Percentiles rank a stretch among this genome's conserved stretches.
Conservation (phyloP, 2,888 invertebrate genomes). For the Oxyteleia sp. region DNA sequence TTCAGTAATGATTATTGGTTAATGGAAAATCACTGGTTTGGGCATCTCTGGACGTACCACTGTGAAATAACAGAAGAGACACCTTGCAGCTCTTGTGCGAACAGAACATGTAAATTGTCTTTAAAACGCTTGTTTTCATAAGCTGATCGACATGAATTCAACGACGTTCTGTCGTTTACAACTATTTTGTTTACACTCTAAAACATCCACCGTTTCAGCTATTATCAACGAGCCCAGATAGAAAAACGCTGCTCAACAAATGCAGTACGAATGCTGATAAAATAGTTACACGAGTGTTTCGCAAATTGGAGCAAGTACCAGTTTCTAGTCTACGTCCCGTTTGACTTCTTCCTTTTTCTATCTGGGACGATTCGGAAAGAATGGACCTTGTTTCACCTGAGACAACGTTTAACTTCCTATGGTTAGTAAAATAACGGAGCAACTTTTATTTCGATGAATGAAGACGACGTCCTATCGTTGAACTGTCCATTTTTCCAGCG, state of each 20-base stretch:
- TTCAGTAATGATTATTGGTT: too few relatives aligned
- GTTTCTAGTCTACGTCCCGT: neutral
- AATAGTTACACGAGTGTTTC: neutral
- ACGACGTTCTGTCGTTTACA: neutral
- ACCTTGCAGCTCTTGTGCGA: too few relatives aligned
- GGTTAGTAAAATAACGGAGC: conserved; percentile 30
- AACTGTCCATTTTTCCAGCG: conserved; percentile 36
- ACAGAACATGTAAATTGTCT: too few relatives aligned
- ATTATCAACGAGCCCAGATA: conserved; percentile 19
- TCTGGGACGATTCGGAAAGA: conserved; percentile 39
- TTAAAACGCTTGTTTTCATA: conserved; percentile 1
- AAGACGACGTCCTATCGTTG: conserved; percentile 12
- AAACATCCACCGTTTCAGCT: neutral
- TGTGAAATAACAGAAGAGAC: too few relatives aligned
- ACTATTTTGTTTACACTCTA: conserved; percentile 5
- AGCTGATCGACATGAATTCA: conserved; percentile 2
- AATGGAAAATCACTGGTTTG: too few relatives aligned
- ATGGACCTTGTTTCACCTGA: conserved; percentile 62
- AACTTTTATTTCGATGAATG: neutral
- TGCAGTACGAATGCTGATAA: neutral
- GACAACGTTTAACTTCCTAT: conserved; percentile 48
- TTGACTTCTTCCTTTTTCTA: too few relatives aligned
- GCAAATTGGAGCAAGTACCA: neutral
- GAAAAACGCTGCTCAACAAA: neutral
- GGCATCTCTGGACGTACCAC: too few relatives aligned